Base-by-base conservation (phyloP, 2,888 invertebrate genomes). In the Coronaproctus castanopsis region DNA sequence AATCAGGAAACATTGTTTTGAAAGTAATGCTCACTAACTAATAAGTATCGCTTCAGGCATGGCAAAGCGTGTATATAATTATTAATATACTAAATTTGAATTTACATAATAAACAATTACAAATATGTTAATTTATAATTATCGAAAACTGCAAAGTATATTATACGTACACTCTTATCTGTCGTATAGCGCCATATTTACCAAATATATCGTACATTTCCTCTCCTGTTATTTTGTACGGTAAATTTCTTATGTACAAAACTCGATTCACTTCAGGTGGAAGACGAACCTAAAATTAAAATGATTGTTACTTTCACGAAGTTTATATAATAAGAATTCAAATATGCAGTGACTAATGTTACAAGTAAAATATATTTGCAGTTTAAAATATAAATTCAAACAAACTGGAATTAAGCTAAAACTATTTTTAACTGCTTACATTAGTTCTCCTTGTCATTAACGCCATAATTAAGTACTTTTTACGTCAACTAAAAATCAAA, bases 181-280 rank as follows among this genome's bases (percentile, higher is more conserved):
- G 98, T 67, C 98, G 76, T 65, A 98, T 97, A 2, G 98, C 97
- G 67, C 98, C 98, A 75, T 97, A 98, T 77, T 99, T 99, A 20
- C 98, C 98, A 78, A 98, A 99, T 64, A 99, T 99, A 74, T 99
- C 98, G 71, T 99, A 98, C 97, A 98, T 98, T 80, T 99, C 98
- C 74, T 98, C 98, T 3, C 90, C 92, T 56, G 96, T 96, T 66
- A 99, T 98, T 78, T 98, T 98, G 70, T 97, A 99, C 0, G 98
- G 98, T 62, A 98, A 77, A 75, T 99, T 99, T 69, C 97, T 79
- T 10, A 99, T 85, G 71, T 96, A 98, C 2, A 98, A 75, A 61
- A 98, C 89, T 70, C 97, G 79, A 71, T 99, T 98, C 2, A 98
- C 98, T 78, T 97, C 98, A 63, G 98, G 98, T 24, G 98, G 97